A percentile compares a stretch with the other conserved stretches of the same genome.
These are phyloP conservation scores for Pseudococcus jackbeardsleyi DNA, from an alignment of 2,888 invertebrate genomes.

Conservation along the genomic window DNA sequence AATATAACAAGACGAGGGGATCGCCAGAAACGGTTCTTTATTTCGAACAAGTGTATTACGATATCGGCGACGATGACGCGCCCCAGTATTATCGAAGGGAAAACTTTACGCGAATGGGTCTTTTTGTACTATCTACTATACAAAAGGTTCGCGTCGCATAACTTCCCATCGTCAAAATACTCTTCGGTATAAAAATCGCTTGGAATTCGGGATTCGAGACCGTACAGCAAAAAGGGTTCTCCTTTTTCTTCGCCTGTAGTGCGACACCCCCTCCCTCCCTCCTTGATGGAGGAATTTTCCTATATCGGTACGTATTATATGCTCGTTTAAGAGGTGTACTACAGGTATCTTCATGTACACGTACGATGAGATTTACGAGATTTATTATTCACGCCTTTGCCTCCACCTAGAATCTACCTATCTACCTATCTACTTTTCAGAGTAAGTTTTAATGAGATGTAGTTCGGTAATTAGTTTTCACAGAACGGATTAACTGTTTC, in stretches of 20 bases:
- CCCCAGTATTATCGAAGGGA: not conserved
- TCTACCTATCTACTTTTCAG: not conserved
- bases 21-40: not conserved
- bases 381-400: slow-evolving; percentile 31
- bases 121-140: not conserved
- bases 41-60: not conserved
- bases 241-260: not conserved
- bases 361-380: slow-evolving; percentile 18
- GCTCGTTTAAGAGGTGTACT: not conserved
- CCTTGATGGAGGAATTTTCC: not conserved
- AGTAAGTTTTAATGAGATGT: slow-evolving; percentile 46
- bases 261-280: not conserved
- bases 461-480: slow-evolving; percentile 42
- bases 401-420: not conserved
- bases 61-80: not conserved
- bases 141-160: not conserved
- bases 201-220: not conserved
- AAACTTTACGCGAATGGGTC: not conserved
- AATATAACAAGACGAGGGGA: no score
- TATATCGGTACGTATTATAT: not conserved
- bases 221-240: not conserved
- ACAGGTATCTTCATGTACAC: not conserved
- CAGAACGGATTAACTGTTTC: slow-evolving; percentile 18
- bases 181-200: not conserved
- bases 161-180: not conserved